phyloP scores from a whole-genome alignment of 2,888 invertebrate species.

The Dermolepida albohirtum region DNA sequence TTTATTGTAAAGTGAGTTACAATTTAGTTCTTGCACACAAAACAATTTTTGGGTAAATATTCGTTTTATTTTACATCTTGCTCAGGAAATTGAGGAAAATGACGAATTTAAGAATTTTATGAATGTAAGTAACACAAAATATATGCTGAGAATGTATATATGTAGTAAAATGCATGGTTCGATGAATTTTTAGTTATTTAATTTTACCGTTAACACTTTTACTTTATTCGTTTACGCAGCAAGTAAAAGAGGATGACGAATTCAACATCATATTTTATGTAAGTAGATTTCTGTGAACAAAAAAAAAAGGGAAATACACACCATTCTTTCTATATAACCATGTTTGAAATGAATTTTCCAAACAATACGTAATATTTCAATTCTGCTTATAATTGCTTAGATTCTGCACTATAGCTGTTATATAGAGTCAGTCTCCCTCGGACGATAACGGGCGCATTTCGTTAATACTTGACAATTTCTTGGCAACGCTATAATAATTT shows the following conservation, averaged over 20 bases:
- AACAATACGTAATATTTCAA: too few relatives aligned
- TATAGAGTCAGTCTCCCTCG: too few relatives aligned
- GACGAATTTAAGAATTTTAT: conserved; percentile 30
- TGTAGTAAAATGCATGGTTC: too few relatives aligned
- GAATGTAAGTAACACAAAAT: conserved; percentile 16
- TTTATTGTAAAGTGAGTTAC: conserved; percentile 76
- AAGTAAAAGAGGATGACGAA: conserved; percentile 65
- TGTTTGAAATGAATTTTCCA: too few relatives aligned
- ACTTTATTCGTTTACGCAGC: conserved; percentile 57
- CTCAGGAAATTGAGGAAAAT: conserved; percentile 21
- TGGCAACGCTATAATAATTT: too few relatives aligned
- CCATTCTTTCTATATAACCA: too few relatives aligned
- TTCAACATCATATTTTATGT: conserved; percentile 72
- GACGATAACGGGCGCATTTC: too few relatives aligned
- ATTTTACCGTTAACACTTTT: not conserved
- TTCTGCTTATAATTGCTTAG: too few relatives aligned
- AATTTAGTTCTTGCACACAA: conserved; percentile 14
- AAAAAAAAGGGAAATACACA: conserved; percentile 5
- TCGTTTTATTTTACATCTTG: conserved; percentile 1
- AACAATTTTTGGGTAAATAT: not conserved
- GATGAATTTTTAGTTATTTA: not conserved
- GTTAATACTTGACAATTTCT: too few relatives aligned
- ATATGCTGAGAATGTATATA: not conserved
- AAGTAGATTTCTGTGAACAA: conserved; percentile 59
- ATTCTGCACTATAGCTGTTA: too few relatives aligned